phyloP scores from a whole-genome alignment of 2,797 vertebrate species.

The Enteromius mattozi region DNA sequence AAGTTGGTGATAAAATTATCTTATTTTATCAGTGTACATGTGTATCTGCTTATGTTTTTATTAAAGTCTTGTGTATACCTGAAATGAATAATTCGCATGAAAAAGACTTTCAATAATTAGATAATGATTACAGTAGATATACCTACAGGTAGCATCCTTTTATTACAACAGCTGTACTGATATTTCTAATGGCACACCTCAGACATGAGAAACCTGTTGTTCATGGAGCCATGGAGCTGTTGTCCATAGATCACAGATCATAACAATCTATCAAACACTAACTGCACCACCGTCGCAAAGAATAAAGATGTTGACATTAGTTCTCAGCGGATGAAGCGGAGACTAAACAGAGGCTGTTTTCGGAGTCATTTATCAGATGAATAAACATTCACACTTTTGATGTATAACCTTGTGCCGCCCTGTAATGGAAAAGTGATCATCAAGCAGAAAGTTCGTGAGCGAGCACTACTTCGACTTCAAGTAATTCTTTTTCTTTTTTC shows the following conservation, averaged over 20 bases:
- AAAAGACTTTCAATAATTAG: not conserved
- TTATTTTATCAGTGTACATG: constrained; percentile 7
- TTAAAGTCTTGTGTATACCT: not conserved
- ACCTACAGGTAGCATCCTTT: not conserved
- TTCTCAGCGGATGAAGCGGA: constrained; percentile 21
- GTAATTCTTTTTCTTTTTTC: constrained; percentile 21
- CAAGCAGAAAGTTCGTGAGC: constrained; percentile 2
- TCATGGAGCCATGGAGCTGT: not conserved
- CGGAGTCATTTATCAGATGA: constrained; percentile 24
- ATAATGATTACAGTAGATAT: no score
- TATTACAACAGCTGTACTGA: not conserved
- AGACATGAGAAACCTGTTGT: constrained; percentile 7
- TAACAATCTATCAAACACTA: constrained; percentile 30
- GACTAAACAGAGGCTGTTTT: constrained; percentile 25
- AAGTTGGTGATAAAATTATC: constrained; percentile 29
- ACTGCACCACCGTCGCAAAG: constrained; percentile 16
- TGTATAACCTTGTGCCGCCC: constrained; percentile 23
- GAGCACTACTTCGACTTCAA: not conserved
- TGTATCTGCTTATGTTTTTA: not conserved
- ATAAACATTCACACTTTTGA: constrained; percentile 31
- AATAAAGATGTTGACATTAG: constrained; percentile 43
- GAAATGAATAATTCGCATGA: no score
- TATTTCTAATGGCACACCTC: not conserved
- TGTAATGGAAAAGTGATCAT: constrained; percentile 27
- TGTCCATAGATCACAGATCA: constrained; percentile 24